Conservation (phyloP, 2,797 vertebrate genomes). For the Thaleichthys pacificus region DNA sequence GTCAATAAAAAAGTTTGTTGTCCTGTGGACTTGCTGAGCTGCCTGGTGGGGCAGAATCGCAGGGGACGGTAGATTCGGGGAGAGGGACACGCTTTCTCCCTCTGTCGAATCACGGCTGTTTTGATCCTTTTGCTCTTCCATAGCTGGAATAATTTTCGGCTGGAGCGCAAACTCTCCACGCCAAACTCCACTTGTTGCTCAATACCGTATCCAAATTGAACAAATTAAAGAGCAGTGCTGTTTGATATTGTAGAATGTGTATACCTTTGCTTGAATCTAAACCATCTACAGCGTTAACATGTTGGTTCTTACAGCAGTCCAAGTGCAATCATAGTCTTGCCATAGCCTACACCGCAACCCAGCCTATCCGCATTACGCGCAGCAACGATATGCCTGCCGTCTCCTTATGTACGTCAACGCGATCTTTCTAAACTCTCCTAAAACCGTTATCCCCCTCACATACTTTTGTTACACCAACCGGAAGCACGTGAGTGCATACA, state of each 20-base stretch:
- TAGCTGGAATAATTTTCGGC: conserved; percentile 64
- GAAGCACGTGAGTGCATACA: conserved; percentile 88
- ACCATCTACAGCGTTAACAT: conserved; percentile 71
- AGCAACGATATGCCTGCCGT: conserved; percentile 55
- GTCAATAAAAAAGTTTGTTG: conserved; percentile 97
- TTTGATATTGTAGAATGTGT: conserved; percentile 39
- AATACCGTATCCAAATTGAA: conserved; percentile 66
- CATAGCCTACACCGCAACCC: conserved; percentile 57
- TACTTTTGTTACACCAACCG: conserved; percentile 79
- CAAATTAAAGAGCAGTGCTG: conserved; percentile 43
- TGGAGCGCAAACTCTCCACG: conserved; percentile 57
- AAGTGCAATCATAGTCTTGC: conserved; percentile 72
- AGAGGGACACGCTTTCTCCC: conserved; percentile 86
- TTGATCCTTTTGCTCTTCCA: conserved; percentile 89
- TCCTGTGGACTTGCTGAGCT: conserved; percentile 85
- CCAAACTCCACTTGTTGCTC: conserved; percentile 77
- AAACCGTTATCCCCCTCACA: conserved; percentile 75
- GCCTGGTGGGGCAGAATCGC: conserved; percentile 79
- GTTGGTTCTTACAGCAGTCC: conserved; percentile 62
- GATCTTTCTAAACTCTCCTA: conserved; percentile 85
- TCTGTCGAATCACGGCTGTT: conserved; percentile 82
- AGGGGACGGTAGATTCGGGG: conserved; percentile 83
- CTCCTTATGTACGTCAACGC: conserved; percentile 81
- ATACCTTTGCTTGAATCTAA: conserved; percentile 40
- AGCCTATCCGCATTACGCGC: conserved; percentile 47